phyloP scores from a whole-genome alignment of 2,113 vertebrate genomes.

The Phylloscopus whistleri region DNA sequence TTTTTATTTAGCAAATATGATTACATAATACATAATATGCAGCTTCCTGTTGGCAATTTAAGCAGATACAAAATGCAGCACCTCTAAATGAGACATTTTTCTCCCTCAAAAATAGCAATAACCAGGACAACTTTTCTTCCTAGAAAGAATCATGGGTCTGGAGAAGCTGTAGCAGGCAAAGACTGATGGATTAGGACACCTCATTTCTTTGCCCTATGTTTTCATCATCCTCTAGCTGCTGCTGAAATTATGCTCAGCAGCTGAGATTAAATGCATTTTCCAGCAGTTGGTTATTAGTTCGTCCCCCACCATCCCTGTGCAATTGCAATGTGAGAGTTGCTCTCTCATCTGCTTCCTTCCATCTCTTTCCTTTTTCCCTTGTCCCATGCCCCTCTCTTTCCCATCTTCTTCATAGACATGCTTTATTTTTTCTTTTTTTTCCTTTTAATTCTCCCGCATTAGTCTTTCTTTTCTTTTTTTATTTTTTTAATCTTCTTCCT shows the following conservation, averaged over 20 bases:
- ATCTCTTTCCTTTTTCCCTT: background rate
- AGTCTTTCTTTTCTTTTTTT: background rate
- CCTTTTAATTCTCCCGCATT: background rate
- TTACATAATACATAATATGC: background rate
- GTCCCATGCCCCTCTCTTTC: background rate
- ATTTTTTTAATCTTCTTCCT: background rate
- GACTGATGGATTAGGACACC: background rate
- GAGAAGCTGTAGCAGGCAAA: background rate
- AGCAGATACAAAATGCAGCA: background rate
- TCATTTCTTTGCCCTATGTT: background rate
- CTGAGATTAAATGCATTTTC: background rate
- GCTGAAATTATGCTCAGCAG: background rate
- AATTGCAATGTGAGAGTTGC: background rate
- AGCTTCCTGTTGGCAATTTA: background rate
- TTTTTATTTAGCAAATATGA: background rate
- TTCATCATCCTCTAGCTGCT: background rate
- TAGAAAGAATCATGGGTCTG: background rate
- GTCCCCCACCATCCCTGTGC: rapidly evolving
- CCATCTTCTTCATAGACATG: background rate
- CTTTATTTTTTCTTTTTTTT: background rate
- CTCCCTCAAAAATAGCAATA: background rate
- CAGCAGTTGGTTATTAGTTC: background rate
- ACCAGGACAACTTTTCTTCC: background rate
- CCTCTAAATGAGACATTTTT: background rate
- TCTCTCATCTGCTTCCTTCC: background rate